Base-by-base conservation (phyloP, 2,797 vertebrate genomes). In the Cetoscarus ocellatus region DNA sequence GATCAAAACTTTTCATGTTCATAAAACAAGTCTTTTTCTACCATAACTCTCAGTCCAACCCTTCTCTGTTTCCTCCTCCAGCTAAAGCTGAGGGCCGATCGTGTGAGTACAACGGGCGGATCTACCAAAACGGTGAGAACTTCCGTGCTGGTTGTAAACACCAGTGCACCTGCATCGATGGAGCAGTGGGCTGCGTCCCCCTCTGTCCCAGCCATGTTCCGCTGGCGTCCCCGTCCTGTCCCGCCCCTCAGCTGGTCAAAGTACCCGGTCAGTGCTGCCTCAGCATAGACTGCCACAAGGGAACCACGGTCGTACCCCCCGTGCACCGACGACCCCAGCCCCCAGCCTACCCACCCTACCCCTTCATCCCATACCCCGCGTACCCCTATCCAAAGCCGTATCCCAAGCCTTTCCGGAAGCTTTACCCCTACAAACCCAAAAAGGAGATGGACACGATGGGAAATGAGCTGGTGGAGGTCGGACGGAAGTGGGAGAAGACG, bases 161-260 rank as follows among this genome's bases (percentile, higher is more conserved):
- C 87, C 95, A 96, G 83, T 96, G 95, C 82, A 95, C 93, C 55
- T 96, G 95, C 70, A 94, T 96, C n/a, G 95, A 96, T 1, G 95
- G 95, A 0, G 94, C 94, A 0, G 95, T 96, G 61, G 95, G 95
- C 51, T 96, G 95, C 9, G 84, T 93, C 68, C 93, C 94, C 8
- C 93, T 96, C 3, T 96, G 95, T 78, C 93, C 95, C 15, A 89
- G 89, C 27, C 91, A 95, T 0, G 58, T 95, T 56, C 93, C 94
- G 14, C 82, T 95, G 70, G 88, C 92, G 0, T 93, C 93, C 0
- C 84, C 92, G 14, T 87, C 93, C 75, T 96, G 95, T 56, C 93
- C 94, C 0, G 49, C 91, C 10, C 95, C 95, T 0, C 91, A 89
- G 56, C 86, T 96, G 63, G 84, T 95, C 67, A 95, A 95, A 75